Conservation (phyloP, 35 echinoderm and acorn worm species). For the Acanthaster planci region DNA sequence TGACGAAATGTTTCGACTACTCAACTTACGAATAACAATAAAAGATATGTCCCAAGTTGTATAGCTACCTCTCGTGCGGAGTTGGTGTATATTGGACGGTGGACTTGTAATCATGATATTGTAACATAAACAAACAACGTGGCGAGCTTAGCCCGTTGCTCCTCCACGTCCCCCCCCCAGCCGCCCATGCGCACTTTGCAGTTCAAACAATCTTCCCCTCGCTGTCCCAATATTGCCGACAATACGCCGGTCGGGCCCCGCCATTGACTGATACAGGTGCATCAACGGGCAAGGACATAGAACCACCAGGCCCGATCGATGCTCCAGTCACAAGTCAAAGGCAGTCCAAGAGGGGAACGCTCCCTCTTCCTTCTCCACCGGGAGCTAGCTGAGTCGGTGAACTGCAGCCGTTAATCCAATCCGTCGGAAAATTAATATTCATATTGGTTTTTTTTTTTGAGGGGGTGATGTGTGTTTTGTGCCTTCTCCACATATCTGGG, state of each 20-base stretch:
- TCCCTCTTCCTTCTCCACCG: constrained; percentile 7
- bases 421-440: constrained; percentile 28
- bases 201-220: constrained; percentile 8
- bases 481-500: not conserved
- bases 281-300: not conserved
- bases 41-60: too few species aligned
- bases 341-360: not conserved
- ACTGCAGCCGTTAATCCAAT: constrained; percentile 17
- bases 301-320: constrained; percentile 17
- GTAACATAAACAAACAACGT: constrained; percentile 12
- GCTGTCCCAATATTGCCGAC: constrained; percentile 9
- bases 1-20: too few species aligned
- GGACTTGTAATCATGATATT: constrained; percentile 23
- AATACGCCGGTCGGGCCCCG: not conserved
- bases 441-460: constrained; percentile 17
- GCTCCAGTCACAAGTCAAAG: constrained; percentile 25
- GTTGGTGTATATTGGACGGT: not conserved
- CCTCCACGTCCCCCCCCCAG: not conserved
- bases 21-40: too few species aligned
- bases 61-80: too few species aligned
- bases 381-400: not conserved
- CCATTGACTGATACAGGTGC: constrained; percentile 19
- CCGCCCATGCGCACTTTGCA: constrained; percentile 9
- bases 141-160: not conserved
- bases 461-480: constrained; percentile 4